Conservation (phyloP, 2,797 vertebrate genomes). For the Hydrophis major region DNA sequence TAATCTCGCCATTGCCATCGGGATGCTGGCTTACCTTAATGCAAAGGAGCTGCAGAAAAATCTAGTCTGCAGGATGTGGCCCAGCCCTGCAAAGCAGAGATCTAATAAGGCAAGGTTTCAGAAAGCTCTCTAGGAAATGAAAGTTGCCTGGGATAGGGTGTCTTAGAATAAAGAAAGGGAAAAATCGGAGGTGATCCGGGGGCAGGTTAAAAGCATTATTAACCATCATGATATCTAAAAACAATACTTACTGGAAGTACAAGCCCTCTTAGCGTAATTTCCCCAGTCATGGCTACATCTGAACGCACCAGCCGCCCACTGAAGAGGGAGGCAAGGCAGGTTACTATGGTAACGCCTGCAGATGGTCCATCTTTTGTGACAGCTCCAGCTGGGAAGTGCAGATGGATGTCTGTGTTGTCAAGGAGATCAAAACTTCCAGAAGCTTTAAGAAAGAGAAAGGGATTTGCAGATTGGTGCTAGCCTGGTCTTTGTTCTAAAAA, state of each 20-base stretch:
- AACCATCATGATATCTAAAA: slow-evolving; percentile 7
- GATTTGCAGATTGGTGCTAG: slow-evolving; percentile 59
- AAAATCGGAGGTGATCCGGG: neutral
- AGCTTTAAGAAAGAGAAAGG: slow-evolving; percentile 73
- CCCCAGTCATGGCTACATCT: slow-evolving; percentile 96
- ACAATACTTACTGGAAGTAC: slow-evolving; percentile 88
- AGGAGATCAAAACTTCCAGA: slow-evolving; percentile 89
- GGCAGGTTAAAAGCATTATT: neutral
- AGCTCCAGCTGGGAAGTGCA: slow-evolving; percentile 97
- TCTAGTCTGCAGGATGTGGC: neutral
- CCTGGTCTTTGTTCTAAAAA: slow-evolving; percentile 42
- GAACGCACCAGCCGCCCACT: slow-evolving; percentile 90
- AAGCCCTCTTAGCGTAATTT: slow-evolving; percentile 94
- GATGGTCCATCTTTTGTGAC: slow-evolving; percentile 98
- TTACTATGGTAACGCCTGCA: slow-evolving; percentile 98
- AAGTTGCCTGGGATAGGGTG: neutral
- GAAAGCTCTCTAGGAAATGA: neutral
- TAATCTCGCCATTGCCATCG: neutral
- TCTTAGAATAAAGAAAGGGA: neutral
- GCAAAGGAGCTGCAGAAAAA: neutral
- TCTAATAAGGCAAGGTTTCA: neutral
- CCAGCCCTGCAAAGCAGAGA: neutral
- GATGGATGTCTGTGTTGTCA: slow-evolving; percentile 96
- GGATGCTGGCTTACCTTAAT: neutral
- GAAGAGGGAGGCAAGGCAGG: slow-evolving; percentile 93